phyloP scores from a whole-genome alignment of 2,888 invertebrate species.

The Blera fallax region DNA sequence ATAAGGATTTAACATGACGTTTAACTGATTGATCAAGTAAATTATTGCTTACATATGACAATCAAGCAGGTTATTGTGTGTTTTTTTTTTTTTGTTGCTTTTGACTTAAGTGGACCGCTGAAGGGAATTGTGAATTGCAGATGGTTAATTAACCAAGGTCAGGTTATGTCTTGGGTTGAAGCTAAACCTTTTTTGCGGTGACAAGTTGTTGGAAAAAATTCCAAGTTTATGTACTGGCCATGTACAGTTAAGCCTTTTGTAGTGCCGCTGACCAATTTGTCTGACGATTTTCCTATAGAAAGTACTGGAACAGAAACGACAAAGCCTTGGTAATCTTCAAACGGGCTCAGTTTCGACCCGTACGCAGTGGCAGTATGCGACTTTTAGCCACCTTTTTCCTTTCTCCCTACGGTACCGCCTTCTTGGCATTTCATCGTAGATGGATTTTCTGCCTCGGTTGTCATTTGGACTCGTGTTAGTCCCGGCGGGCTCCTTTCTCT shows the following conservation, averaged over 20 bases:
- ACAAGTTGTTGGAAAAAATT: background rate
- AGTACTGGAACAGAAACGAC: no score
- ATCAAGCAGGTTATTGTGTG: background rate
- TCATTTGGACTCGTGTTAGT: no score
- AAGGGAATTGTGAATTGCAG: slow-evolving; percentile 23
- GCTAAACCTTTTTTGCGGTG: background rate
- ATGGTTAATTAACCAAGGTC: slow-evolving; percentile 46
- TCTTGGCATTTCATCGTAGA: no score
- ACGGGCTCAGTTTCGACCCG: no score
- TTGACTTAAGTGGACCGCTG: slow-evolving; percentile 23
- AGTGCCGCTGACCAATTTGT: no score
- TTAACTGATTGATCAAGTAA: slow-evolving; percentile 56
- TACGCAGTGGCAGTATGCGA: no score
- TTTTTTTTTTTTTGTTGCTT: background rate
- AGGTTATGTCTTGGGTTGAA: background rate
- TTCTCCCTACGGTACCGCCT: no score
- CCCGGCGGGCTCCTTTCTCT: no score
- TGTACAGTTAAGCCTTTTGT: background rate
- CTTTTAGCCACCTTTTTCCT: no score
- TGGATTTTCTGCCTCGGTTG: no score
- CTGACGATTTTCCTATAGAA: no score
- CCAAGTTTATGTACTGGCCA: background rate
- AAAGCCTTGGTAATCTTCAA: no score
- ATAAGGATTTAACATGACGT: slow-evolving; percentile 49
- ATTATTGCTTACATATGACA: slow-evolving; percentile 37